Evolutionary conservation across 2,888 invertebrate species (phyloP), one percentile per base, ranked within the genome.

Genomic region (Tetramorium bicarinatum): DNA sequence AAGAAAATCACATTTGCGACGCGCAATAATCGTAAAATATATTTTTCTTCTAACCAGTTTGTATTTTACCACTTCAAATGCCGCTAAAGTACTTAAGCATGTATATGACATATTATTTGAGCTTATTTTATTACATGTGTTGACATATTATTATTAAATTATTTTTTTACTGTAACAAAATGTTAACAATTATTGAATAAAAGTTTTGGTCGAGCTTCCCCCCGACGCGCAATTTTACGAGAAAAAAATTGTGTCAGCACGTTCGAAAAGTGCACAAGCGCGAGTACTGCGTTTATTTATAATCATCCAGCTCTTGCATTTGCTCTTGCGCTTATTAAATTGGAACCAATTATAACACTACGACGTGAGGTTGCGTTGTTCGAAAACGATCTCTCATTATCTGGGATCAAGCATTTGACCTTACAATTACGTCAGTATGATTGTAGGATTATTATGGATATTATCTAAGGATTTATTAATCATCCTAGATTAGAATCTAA

Each of bases 321-420:
- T 21, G 34, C 18, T n/a, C n/a, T 76, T 44, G 44, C 44, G 29
- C 15, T 81, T 75, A 41, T 49, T 82, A 71, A 84, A 82, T 84
- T 76, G 71, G 34, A 84, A 56, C 52, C 64, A 77, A 82, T 84
- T 61, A 69, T 74, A 62, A 54, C 67, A 76, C 64, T 59, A 75
- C 76, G 76, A 52, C 64, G 69, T 34, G 64, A 49, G 56, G 61
- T 71, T 82, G n/a, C 64, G 49, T 75, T 83, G 41, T 81, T 77
- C 41, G 34, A 29, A 79, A 76, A 80, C 38, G 66, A 71, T 87
- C 80, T 80, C 66, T 72, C 71, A 76, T 87, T 87, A 87, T 87
- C 87, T 71, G 56, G 61, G 82, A 82, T 87, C 84, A 85, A 76
- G 54, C 64, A 34, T 41, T 54, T 87, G 87, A 86, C 82, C 84